These are phyloP conservation scores for Taurulus bubalis DNA, from an alignment of 2,113 vertebrate species.

Conservation along the genomic window DNA sequence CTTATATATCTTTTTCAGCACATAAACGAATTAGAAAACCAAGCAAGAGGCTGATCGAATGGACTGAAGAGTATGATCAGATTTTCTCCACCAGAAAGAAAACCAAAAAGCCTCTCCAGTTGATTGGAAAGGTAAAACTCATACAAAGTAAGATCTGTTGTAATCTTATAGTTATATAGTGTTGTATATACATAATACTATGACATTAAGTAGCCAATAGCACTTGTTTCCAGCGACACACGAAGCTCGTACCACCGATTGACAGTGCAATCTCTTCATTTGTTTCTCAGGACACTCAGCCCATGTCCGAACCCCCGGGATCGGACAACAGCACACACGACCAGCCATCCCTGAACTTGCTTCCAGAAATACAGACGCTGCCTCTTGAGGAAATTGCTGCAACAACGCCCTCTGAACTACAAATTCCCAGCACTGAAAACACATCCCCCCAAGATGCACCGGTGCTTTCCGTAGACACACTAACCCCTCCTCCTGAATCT, in stretches of 20 bases:
- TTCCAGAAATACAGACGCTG: constrained; percentile 81
- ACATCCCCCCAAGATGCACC: constrained; percentile 62
- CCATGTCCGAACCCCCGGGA: constrained; percentile 33
- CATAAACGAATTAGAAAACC: constrained; percentile 95
- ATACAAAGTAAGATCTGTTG: constrained; percentile 50
- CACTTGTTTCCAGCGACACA: background rate
- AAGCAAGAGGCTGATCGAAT: constrained; percentile 95
- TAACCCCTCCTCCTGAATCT: constrained; percentile 83
- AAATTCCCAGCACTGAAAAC: constrained; percentile 61
- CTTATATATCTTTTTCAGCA: constrained; percentile 74
- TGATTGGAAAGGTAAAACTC: constrained; percentile 86
- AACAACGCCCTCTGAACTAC: constrained; percentile 52
- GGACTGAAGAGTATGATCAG: constrained; percentile 94
- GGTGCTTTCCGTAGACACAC: constrained; percentile 78
- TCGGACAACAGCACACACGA: constrained; percentile 39
- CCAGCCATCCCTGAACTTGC: constrained; percentile 41
- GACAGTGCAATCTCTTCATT: background rate
- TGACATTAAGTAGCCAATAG: background rate
- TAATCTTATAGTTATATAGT: background rate
- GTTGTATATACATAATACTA: background rate
- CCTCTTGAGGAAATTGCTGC: constrained; percentile 78
- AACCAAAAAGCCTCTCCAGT: constrained; percentile 87
- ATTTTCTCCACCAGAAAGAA: constrained; percentile 95
- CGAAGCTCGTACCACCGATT: background rate
- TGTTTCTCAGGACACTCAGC: constrained; percentile 55